Evolutionary conservation across 1,140 invertebrate genomes (phyloP), one percentile per base, ranked within the genome.

Genomic region (Pseudobourletiella spinata): DNA sequence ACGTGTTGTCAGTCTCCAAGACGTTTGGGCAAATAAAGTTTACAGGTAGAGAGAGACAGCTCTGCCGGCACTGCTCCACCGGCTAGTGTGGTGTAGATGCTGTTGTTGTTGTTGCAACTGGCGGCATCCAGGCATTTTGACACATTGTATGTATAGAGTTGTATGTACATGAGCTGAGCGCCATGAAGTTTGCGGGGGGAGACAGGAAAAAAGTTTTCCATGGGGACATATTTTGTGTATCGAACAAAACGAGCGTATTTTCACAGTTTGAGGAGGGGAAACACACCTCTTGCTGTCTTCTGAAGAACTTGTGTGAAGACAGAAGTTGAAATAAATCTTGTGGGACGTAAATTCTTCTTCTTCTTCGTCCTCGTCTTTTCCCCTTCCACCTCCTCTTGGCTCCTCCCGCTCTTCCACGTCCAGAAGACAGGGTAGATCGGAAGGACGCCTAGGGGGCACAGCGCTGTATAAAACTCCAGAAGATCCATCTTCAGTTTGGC

Each of bases 121-220:
- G 32, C 32, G 32, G 8, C 32, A 11, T 39, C 8, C 32, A 39
- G n/a, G n/a, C 8, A 39, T 8, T 39, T 39, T 39, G 32, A 39
- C n/a, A 11, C 32, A 39, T 39, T 39, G 32, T 39, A 39, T n/a
- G n/a, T n/a, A n/a, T n/a, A n/a, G n/a, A n/a, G n/a, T n/a, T n/a
- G n/a, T n/a, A n/a, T n/a, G n/a, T n/a, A n/a, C n/a, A n/a, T n/a
- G n/a, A n/a, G n/a, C n/a, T n/a, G n/a, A n/a, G n/a, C n/a, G n/a
- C n/a, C n/a, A n/a, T n/a, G n/a, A 39, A 39, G 32, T 39, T 39
- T n/a, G n/a, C 8, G 32, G 32, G 32, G 32, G n/a, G n/a, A n/a
- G n/a, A n/a, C n/a, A n/a, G n/a, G n/a, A n/a, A n/a, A 51, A 14
- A 51, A 51, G 48, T 51, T 51, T 51, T 26, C 48, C 48, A 51